These are phyloP conservation scores for Adrianichthys oophorus DNA, from an alignment of 2,797 vertebrate genomes.

Conservation along the genomic window DNA sequence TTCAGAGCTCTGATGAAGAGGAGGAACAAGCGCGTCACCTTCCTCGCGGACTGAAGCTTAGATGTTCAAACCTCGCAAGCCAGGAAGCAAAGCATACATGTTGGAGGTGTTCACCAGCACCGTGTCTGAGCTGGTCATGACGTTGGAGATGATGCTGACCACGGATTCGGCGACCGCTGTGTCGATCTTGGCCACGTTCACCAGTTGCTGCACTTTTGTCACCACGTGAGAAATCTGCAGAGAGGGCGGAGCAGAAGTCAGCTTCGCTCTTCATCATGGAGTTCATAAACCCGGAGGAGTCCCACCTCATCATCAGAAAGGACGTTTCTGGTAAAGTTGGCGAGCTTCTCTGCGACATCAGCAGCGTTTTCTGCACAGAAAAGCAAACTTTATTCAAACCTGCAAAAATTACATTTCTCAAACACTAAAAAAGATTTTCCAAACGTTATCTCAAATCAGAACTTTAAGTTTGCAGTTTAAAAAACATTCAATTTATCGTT, in stretches of 20 bases:
- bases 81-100: constrained; percentile 73
- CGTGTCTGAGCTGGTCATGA: constrained; percentile 84
- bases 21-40: background rate
- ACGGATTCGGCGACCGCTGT: constrained; percentile 83
- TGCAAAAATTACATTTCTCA: too few relatives aligned
- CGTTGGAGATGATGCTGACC: constrained; percentile 94
- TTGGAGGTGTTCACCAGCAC: constrained; percentile 81
- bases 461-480: too few relatives aligned
- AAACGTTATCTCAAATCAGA: too few relatives aligned
- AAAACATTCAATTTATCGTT: too few relatives aligned
- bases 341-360: constrained; percentile 86
- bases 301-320: constrained; percentile 84
- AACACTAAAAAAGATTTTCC: too few relatives aligned
- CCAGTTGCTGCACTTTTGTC: constrained; percentile 87
- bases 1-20: constrained; percentile 82
- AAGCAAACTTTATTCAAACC: background rate
- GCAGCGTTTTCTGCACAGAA: constrained; percentile 82
- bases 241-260: background rate
- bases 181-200: constrained; percentile 88
- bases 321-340: constrained; percentile 82
- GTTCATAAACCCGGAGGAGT: background rate
- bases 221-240: constrained; percentile 83
- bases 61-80: too few relatives aligned
- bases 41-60: too few relatives aligned
- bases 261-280: background rate